Base-by-base conservation (phyloP, 1,140 invertebrate genomes). In the Aphaenogaster ashmeadi region DNA sequence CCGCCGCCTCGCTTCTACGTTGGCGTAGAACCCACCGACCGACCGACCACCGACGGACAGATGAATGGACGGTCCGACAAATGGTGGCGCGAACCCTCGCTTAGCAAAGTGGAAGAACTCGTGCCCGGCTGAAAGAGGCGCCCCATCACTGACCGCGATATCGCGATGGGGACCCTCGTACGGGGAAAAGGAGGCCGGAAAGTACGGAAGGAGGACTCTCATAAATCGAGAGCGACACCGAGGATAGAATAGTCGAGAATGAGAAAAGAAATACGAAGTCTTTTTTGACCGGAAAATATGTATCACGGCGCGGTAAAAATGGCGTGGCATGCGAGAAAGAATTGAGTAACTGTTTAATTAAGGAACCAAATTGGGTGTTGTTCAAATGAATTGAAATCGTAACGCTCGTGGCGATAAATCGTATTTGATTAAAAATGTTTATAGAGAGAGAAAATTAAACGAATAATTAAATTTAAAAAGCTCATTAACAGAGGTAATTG, bases 31-130 rank as follows among this genome's bases (percentile, higher is more conserved):
- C 27, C 80, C 15, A 83, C 64, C 80, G 52, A 84, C 80, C 64
- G 50, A 83, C 54, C 80, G 52, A 86, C 75, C 74, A 80, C 58
- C 74, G 52, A 78, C 62, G 74, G 38, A 56, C 78, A 77, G 78
- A 91, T 90, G 89, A 91, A 90, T 91, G 90, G 89, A 88, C 84
- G 77, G 64, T 79, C 56, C 79, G 78, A 86, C 86, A 81, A 90
- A 90, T 78, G 86, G 66, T 66, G 80, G 86, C 44, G 66, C 58
- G 72, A 50, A 75, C 74, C 74, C 79, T 86, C 75, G 86, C 62
- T 50, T 83, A 80, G 64, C 78, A 87, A 81, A 90, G 66, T 69
- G 67, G 69, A 72, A 58, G 72, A 89, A 85, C 41, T 60, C 62
- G 56, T 47, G 67, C 27, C 38, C 52, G 44, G 38, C 47, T 80